A percentile compares a stretch with the other conserved stretches of the same genome.
phyloP scores from a whole-genome alignment of 2,113 vertebrate species.

The Carollia perspicillata region DNA sequence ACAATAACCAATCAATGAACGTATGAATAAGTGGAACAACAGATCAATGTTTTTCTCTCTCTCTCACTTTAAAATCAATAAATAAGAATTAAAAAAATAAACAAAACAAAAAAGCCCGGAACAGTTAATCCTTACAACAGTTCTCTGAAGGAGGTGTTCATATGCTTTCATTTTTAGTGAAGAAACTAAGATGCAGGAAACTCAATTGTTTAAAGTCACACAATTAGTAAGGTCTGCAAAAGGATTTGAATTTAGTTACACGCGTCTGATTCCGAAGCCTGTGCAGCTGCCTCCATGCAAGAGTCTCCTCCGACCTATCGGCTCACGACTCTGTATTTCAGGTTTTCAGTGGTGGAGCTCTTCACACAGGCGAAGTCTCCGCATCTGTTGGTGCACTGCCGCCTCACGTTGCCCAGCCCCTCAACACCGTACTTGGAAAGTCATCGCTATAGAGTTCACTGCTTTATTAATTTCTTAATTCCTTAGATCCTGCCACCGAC shows the following conservation, averaged over 20 bases:
- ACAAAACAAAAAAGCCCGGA: no score
- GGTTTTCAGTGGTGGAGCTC: neutral
- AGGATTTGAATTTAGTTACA: neutral
- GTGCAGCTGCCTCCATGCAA: neutral
- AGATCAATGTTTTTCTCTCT: no score
- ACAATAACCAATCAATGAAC: no score
- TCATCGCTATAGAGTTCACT: neutral
- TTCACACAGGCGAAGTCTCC: neutral
- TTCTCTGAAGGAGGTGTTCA: neutral
- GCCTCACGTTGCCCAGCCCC: neutral
- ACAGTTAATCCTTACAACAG: slow-evolving; percentile 25
- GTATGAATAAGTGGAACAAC: no score
- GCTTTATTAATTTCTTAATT: slow-evolving; percentile 23
- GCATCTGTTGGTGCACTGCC: neutral
- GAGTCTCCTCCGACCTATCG: neutral
- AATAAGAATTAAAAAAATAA: no score
- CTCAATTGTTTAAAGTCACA: neutral
- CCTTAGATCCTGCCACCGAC: neutral
- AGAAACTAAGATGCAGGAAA: neutral
- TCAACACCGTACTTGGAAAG: neutral
- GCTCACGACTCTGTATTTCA: neutral
- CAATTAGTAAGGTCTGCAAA: neutral
- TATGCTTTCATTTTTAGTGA: slow-evolving; percentile 48
- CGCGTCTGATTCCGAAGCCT: neutral
- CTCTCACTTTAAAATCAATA: no score